Evolutionary conservation across 1,140 invertebrate genomes (phyloP).

Genomic region (Zelostemma sp.): DNA sequence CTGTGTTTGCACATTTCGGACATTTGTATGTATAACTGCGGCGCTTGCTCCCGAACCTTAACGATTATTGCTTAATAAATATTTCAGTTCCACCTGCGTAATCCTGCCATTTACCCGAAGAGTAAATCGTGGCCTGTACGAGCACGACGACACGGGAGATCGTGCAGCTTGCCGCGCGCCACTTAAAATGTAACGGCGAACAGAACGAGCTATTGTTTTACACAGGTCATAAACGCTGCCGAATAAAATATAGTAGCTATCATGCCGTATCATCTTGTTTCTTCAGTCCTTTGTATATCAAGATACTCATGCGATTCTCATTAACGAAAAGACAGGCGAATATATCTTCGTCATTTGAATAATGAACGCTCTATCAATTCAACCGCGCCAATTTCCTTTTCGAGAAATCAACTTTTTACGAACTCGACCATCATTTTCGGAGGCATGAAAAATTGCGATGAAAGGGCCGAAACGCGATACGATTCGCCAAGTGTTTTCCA

Average conservation of each 20-base stretch:
- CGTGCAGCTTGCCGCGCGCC: slow-evolving; percentile 10
- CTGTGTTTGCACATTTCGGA: too few relatives aligned
- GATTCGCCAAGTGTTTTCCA: too few relatives aligned
- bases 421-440: background rate
- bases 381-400: background rate
- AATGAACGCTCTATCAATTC: background rate
- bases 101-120: slow-evolving; percentile 31
- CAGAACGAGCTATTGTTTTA: slow-evolving; percentile 58
- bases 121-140: slow-evolving; percentile 11
- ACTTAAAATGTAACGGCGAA: slow-evolving; percentile 33
- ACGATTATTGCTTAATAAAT: slow-evolving; percentile 64
- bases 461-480: too few relatives aligned
- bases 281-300: slow-evolving; percentile 3
- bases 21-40: too few relatives aligned
- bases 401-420: background rate
- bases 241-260: slow-evolving; percentile 52
- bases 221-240: slow-evolving; percentile 48
- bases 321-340: background rate
- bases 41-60: slow-evolving; percentile 40
- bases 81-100: slow-evolving; percentile 56
- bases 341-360: slow-evolving; percentile 6
- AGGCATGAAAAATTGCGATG: background rate
- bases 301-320: background rate
- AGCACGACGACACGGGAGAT: slow-evolving; percentile 8
- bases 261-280: slow-evolving; percentile 6